Base-by-base conservation (phyloP, 2,797 vertebrate genomes). In the Manis crassicaudata region DNA sequence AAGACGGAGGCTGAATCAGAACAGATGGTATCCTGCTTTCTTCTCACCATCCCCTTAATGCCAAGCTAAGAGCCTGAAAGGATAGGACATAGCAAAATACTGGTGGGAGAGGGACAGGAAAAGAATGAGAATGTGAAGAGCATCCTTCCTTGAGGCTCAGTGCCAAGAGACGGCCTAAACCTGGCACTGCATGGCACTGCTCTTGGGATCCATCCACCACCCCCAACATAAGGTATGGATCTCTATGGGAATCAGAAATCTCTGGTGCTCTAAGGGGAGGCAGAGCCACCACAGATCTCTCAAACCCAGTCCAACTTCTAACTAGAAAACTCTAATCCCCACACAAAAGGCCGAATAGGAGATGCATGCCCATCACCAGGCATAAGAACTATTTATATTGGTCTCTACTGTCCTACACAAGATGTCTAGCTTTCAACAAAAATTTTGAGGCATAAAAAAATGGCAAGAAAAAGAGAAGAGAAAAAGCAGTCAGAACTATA, bases 341-440 rank as follows among this genome's bases (percentile, higher is more conserved):
- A 16, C 5, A 0, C 5, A 13, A 56, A 82, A 25, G 80, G 63
- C 20, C 56, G 46, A 5, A 25, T 16, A 20, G 65, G 60, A 52
- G 25, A 54, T 25, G 35, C 1, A 7, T 0, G 12, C 9, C 29
- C 21, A 46, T 10, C 27, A 54, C 29, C 25, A 88, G 37, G 79
- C 35, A 65, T 1, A 76, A 50, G 27, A 12, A 13, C 35, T 14
- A 37, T 18, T 46, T 54, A 43, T 21, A 56, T 8, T 37, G 18
- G 73, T 84, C 63, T 73, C 29, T 23, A 29, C 7, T 20, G 18
- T 62, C 52, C 50, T 50, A 29, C 0, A 4, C 0, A 76, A 65
- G 43, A 84, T 6, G 29, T 40, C 50, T 32, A 68, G 46, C 91
- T 87, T 46, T 65, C 54, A 75, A 76, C 17, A 80, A 87, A 95